Percentiles rank a stretch among this genome's conserved stretches.
phyloP scores from a whole-genome alignment of 2,888 invertebrate genomes.

The Sphinx pinastri region DNA sequence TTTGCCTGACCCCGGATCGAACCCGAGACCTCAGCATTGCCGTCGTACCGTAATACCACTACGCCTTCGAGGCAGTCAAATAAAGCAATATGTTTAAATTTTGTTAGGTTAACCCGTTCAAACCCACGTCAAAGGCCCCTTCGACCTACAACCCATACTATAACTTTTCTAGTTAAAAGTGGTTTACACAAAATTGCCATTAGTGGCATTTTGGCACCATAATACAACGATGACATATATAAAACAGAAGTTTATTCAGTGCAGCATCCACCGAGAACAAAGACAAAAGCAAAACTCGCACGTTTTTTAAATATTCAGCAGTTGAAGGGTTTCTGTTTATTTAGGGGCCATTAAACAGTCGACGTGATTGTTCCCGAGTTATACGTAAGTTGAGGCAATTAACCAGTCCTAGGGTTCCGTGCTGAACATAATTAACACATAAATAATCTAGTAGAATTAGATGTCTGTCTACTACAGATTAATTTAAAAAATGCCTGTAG shows the following conservation, averaged over 20 bases:
- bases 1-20: no score
- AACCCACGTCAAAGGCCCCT: neutral
- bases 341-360: slow-evolving; percentile 21
- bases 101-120: neutral
- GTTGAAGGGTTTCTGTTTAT: slow-evolving; percentile 20
- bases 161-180: slow-evolving; percentile 4
- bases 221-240: neutral
- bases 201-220: neutral
- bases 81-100: neutral
- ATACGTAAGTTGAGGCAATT: slow-evolving; percentile 23
- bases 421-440: neutral
- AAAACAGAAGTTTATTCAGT: slow-evolving; percentile 12
- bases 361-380: slow-evolving; percentile 20
- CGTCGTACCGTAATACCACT: no score
- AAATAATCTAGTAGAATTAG: no score
- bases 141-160: neutral
- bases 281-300: slow-evolving; percentile 4
- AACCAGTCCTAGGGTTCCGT: slow-evolving; percentile 5
- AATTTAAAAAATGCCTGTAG: no score
- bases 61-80: no score
- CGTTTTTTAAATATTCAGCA: slow-evolving; percentile 17
- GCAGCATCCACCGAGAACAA: neutral
- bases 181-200: slow-evolving; percentile 8
- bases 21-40: no score
- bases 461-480: no score